Evolutionary conservation across 2,888 invertebrate species (phyloP), one percentile per base, ranked within the genome.

Genomic region (Scaptodrosophila latifasciaeformis): DNA sequence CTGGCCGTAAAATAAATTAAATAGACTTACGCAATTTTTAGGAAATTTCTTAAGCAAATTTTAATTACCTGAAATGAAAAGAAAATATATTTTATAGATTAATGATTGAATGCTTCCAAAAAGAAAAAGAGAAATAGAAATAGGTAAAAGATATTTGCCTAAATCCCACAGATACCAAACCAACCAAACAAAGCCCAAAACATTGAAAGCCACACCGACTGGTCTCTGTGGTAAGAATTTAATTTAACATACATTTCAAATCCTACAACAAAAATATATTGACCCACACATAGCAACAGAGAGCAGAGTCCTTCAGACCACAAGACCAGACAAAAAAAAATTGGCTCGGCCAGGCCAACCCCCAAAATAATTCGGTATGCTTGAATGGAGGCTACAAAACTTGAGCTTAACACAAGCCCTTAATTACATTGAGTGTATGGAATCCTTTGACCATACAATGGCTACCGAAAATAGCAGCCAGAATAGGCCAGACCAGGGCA

Each of bases 351-450:
- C 63, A 74, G n/a, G n/a, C n/a, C n/a, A n/a, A n/a, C n/a, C n/a
- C n/a, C n/a, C 70, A 64, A 62, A 65, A 50, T 52, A 37, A 45
- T 17, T 19, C 19, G 29, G 17, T 31, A 30, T 35, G 48, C 9
- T 5, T 51, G 24, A n/a, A 18, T 47, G 4, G 9, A 42, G 30
- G 27, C 17, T 50, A 44, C 59, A 56, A 62, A 61, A 60, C 65
- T 70, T 60, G 53, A 66, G 56, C 70, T 69, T 63, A 71, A 68
- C 67, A 70, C 71, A 71, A 82, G 70, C 78, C 81, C 75, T 82
- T 82, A 82, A 82, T 82, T 82, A 81, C 81, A 82, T 82, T 81
- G 81, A 82, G 82, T 82, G 82, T 81, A 78, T 70, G 68, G 80
- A 81, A 82, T 82, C 77, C 80, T 81, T 82, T 75, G 64, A 74